These are phyloP conservation scores for Drosophila kanapiae DNA, from an alignment of 1,140 invertebrate species.

Conservation along the genomic window DNA sequence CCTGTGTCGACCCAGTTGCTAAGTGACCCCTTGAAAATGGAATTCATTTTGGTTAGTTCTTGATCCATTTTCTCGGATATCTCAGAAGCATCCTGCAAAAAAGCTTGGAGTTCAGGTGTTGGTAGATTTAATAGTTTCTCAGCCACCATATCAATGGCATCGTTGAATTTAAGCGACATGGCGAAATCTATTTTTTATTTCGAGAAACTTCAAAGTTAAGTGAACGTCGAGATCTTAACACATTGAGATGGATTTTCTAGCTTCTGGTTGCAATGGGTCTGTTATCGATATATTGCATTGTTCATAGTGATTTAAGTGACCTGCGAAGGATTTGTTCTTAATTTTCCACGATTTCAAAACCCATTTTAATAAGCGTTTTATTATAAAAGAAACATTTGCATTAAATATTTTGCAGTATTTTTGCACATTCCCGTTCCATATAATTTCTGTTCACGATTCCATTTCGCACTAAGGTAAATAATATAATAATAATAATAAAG, in stretches of 20 bases:
- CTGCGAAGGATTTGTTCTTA: too few species aligned
- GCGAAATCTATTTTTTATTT: neutral
- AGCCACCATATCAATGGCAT: neutral
- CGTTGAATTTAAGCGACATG: neutral
- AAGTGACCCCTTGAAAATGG: constrained; percentile 6
- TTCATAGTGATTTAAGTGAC: too few species aligned
- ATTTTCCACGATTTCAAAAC: too few species aligned
- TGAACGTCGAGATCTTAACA: neutral
- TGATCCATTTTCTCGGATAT: constrained; percentile 4
- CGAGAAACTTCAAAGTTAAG: neutral
- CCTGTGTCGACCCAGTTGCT: constrained; percentile 4
- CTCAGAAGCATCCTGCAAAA: constrained; percentile 4
- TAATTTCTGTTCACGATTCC: too few species aligned
- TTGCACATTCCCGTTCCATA: too few species aligned
- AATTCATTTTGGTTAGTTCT: constrained; percentile 12
- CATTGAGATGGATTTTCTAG: neutral
- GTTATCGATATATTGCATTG: neutral
- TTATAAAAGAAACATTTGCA: too few species aligned
- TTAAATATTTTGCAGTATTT: too few species aligned
- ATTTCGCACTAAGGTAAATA: too few species aligned
- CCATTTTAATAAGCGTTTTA: too few species aligned
- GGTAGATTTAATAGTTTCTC: neutral
- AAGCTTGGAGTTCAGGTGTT: neutral
- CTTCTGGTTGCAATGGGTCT: neutral
- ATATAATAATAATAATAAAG: too few species aligned